A percentile compares a stretch with the other conserved stretches of the same genome.
Evolutionary conservation across 2,113 vertebrate species (phyloP).

Genomic region (Synchiropus splendidus): DNA sequence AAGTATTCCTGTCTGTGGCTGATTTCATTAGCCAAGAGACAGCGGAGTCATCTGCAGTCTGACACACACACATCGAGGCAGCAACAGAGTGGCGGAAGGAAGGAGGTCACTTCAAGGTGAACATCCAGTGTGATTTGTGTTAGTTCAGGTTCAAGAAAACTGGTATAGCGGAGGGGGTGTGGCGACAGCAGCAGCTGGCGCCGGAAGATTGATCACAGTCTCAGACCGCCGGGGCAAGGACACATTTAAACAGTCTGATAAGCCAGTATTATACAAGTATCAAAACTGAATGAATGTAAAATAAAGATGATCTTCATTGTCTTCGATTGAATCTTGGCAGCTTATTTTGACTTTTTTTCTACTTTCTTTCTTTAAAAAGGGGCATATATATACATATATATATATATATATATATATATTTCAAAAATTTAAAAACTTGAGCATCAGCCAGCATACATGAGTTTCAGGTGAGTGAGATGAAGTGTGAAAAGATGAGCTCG

Average conservation of each 20-base stretch:
- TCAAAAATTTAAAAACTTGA: too few relatives aligned
- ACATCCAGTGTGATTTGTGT: slow-evolving; percentile 20
- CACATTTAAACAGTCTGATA: neutral
- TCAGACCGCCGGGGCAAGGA: slow-evolving; percentile 28
- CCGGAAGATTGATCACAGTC: slow-evolving; percentile 48
- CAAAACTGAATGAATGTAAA: too few relatives aligned
- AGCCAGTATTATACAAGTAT: neutral
- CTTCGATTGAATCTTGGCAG: too few relatives aligned
- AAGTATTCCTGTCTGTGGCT: slow-evolving; percentile 1
- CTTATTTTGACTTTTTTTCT: too few relatives aligned
- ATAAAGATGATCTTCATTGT: too few relatives aligned
- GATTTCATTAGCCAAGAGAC: slow-evolving; percentile 26
- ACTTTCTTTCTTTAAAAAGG: too few relatives aligned
- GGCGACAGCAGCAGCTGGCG: slow-evolving; percentile 31
- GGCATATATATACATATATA: too few relatives aligned
- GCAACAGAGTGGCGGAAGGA: slow-evolving; percentile 15
- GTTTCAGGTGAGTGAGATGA: slow-evolving; percentile 6
- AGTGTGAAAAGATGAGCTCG: too few relatives aligned
- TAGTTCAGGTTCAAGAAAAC: slow-evolving; percentile 17
- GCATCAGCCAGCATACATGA: too few relatives aligned
- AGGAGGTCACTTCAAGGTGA: slow-evolving; percentile 44
- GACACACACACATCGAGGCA: neutral
- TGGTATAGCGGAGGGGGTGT: slow-evolving; percentile 16
- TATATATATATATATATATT: too few relatives aligned
- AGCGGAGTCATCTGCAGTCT: slow-evolving; percentile 14